Base-by-base conservation (phyloP, 2,888 invertebrate genomes). In the Amphipoea oculea region DNA sequence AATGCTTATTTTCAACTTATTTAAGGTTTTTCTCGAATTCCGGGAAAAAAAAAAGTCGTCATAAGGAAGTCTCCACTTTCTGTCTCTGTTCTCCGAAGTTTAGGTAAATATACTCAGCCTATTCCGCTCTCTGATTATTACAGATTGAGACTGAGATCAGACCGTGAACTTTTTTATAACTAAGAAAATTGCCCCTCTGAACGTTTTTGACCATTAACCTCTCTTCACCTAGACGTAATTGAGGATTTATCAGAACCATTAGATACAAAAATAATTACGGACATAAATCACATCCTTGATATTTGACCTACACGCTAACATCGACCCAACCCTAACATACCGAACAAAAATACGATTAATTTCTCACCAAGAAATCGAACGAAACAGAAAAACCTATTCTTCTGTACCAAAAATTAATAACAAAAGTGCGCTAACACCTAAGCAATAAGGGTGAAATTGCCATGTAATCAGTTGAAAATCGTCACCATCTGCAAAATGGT, bases 401-500 rank as follows among this genome's bases (percentile, higher is more conserved):
- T 89, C 79, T 83, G 77, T 73, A 68, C 77, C 73, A 84, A 85
- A 93, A 92, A 93, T 91, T 92, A 92, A 91, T 91, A 90, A 87
- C 82, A 86, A 81, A 81, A 83, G 85, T 85, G 79, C 89, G 91
- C 90, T 90, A 89, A 82, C 85, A 86, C 76, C 84, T 86, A 89
- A 88, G 93, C 89, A 92, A 91, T 94, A 94, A 93, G 92, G 92
- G 89, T 92, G 92, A 94, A 95, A 94, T 94, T 95, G 93, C 92
- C 92, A 91, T 93, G 92, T 91, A 93, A 93, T 93, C 92, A 91
- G 83, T 88, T 92, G 91, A 92, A 93, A 95, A 93, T 93, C 92
- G 94, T 95, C 94, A 94, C 94, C 89, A 94, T 94, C 95, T 94
- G 95, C 91, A 91, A 92, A 93, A 92, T 90, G 91, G 92, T 90